phyloP scores from a whole-genome alignment of 2,888 invertebrate species.

The Agrochola circellaris region DNA sequence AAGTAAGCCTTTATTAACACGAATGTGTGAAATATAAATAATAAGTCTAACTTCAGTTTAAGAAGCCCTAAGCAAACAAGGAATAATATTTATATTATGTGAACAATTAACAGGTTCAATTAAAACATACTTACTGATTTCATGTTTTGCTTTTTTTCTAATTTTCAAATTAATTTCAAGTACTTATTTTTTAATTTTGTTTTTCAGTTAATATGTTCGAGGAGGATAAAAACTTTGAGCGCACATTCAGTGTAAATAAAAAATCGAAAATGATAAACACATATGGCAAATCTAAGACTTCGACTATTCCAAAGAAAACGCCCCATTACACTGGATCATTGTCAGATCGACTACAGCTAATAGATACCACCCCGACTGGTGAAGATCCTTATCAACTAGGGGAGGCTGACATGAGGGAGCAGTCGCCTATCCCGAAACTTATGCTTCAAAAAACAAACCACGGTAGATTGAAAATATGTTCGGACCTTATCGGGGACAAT shows the following conservation, averaged over 20 bases:
- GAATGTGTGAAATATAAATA: background rate
- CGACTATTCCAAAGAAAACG: conserved; percentile 72
- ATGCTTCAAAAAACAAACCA: conserved; percentile 85
- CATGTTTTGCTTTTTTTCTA: background rate
- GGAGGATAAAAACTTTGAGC: conserved; percentile 74
- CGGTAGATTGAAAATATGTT: conserved; percentile 78
- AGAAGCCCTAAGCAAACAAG: background rate
- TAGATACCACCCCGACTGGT: conserved; percentile 86
- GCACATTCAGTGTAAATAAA: conserved; percentile 79
- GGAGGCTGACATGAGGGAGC: conserved; percentile 87
- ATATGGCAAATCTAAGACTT: conserved; percentile 78
- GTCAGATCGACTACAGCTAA: conserved; percentile 83
- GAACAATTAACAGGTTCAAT: background rate
- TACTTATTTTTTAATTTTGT: conserved; percentile 13
- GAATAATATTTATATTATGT: background rate
- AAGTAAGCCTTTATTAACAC: conserved; percentile 66
- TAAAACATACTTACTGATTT: background rate
- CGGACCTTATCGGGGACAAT: conserved; percentile 68
- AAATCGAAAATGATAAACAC: conserved; percentile 84
- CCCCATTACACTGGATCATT: conserved; percentile 82
- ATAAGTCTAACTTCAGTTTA: background rate
- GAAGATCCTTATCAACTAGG: conserved; percentile 87
- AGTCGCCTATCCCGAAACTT: conserved; percentile 87
- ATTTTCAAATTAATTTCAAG: background rate
- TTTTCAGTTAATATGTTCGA: conserved; percentile 76